A percentile compares a stretch with the other conserved stretches of the same genome.
Conservation (phyloP, 2,888 invertebrate species). For the Brassicogethes aeneus region DNA sequence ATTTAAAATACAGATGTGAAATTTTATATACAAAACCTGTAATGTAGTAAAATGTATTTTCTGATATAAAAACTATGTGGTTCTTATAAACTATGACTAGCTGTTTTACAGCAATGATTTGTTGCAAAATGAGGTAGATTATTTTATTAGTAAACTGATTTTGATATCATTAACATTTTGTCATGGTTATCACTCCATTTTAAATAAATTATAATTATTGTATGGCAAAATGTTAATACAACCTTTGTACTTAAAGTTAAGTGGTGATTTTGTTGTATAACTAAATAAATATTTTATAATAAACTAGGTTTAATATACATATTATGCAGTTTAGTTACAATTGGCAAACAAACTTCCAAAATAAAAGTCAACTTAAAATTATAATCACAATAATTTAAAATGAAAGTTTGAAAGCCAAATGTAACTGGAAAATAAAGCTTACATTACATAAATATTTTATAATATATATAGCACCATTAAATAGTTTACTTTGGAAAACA, state of each 20-base stretch:
- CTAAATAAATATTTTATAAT: neutral
- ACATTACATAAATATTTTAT: neutral
- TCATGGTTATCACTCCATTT: conserved; percentile 12
- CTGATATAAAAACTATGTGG: conserved; percentile 25
- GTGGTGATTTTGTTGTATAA: conserved; percentile 8
- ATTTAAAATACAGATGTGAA: conserved; percentile 6
- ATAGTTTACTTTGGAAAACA: neutral
- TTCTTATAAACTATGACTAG: conserved; percentile 41
- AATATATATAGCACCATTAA: neutral
- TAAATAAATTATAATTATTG: neutral
- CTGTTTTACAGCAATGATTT: conserved; percentile 43
- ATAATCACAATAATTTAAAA: conserved; percentile 1
- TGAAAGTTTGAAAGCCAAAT: neutral
- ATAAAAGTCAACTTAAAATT: neutral
- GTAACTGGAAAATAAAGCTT: neutral
- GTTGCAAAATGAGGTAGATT: conserved; percentile 42
- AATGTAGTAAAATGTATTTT: conserved; percentile 2
- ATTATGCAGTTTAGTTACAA: too few relatives aligned
- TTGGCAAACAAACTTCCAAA: neutral
- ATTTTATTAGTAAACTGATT: conserved; percentile 20
- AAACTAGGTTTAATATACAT: neutral
- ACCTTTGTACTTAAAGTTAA: conserved; percentile 14
- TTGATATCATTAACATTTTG: conserved; percentile 8
- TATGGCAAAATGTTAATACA: conserved; percentile 1
- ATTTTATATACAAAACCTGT: conserved; percentile 11